These are phyloP conservation scores for Botrylloides violaceus DNA, from an alignment of 23 tunicate genomes.

Conservation along the genomic window DNA sequence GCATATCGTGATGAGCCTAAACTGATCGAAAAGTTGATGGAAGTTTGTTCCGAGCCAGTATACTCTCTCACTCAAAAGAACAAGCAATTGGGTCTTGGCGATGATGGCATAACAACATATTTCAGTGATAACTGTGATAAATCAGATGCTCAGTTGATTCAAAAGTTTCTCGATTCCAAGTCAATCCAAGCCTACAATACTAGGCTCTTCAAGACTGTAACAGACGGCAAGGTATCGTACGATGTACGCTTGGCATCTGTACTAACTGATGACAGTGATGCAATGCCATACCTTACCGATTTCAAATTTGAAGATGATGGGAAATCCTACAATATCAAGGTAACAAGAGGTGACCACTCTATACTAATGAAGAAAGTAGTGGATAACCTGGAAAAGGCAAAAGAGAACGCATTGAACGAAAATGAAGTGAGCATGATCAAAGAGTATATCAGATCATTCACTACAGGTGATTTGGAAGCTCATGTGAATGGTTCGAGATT, in stretches of 20 bases:
- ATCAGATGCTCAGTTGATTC: slow-evolving; percentile 20
- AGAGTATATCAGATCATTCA: slow-evolving; percentile 20
- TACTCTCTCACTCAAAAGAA: slow-evolving; percentile 11
- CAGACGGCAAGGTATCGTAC: background rate
- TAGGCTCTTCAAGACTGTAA: slow-evolving; percentile 10
- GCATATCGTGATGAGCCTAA: slow-evolving; percentile 9
- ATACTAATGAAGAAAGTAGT: slow-evolving; percentile 15
- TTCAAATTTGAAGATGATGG: slow-evolving; percentile 6
- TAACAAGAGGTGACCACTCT: slow-evolving; percentile 14
- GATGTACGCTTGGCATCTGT: slow-evolving; percentile 18
- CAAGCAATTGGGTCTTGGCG: slow-evolving; percentile 16
- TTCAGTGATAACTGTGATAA: slow-evolving; percentile 14
- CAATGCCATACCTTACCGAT: slow-evolving; percentile 4
- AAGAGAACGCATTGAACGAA: slow-evolving; percentile 17
- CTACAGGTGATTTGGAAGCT: slow-evolving; percentile 10
- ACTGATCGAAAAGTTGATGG: slow-evolving; percentile 5
- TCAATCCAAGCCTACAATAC: slow-evolving; percentile 28
- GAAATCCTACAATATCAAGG: background rate
- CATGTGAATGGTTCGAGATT: slow-evolving; percentile 15
- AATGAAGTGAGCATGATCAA: slow-evolving; percentile 15
- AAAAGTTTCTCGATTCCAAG: slow-evolving; percentile 15
- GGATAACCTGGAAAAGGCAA: slow-evolving; percentile 23
- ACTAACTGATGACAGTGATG: background rate
- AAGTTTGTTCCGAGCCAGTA: slow-evolving; percentile 4
- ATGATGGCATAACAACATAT: slow-evolving; percentile 16